Evolutionary conservation across 2,888 invertebrate species (phyloP).

Genomic region (Ichneumoninae sp.): DNA sequence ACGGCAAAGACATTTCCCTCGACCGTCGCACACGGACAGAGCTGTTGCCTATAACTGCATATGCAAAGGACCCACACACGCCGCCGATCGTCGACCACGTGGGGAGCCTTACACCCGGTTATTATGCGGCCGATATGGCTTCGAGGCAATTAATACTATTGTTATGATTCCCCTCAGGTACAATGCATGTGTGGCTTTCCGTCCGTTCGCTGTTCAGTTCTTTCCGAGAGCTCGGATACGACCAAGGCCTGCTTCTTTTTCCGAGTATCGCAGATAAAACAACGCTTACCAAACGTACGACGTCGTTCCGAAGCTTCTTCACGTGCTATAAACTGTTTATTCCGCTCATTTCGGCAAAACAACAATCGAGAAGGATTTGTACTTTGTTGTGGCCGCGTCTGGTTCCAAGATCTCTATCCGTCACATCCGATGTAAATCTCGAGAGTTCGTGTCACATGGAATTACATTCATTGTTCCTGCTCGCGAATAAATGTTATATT

Average conservation of each 20-base stretch:
- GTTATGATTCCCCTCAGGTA: conserved; percentile 81
- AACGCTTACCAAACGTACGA: not conserved
- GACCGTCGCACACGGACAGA: not conserved
- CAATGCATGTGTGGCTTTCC: conserved; percentile 73
- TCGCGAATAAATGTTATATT: conserved; percentile 7
- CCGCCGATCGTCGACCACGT: conserved; percentile 46
- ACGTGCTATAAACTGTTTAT: not conserved
- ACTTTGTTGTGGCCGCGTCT: not conserved
- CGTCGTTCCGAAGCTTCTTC: not conserved
- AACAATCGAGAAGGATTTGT: not conserved
- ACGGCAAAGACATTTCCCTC: conserved; percentile 34
- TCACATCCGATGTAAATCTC: not conserved
- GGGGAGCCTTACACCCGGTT: conserved; percentile 74
- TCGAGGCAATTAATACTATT: conserved; percentile 83
- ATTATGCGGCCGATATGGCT: conserved; percentile 82
- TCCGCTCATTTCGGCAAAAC: not conserved
- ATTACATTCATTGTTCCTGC: not conserved
- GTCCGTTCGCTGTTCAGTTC: conserved; percentile 66
- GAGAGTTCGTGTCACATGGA: not conserved
- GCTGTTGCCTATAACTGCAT: not conserved
- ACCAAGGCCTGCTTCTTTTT: conserved; percentile 48
- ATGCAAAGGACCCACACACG: conserved; percentile 24
- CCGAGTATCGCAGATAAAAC: not conserved
- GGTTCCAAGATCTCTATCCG: not conserved
- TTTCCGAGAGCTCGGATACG: conserved; percentile 63